These are phyloP conservation scores for Brachyistius frenatus DNA, from an alignment of 2,113 vertebrate species.

Conservation along the genomic window DNA sequence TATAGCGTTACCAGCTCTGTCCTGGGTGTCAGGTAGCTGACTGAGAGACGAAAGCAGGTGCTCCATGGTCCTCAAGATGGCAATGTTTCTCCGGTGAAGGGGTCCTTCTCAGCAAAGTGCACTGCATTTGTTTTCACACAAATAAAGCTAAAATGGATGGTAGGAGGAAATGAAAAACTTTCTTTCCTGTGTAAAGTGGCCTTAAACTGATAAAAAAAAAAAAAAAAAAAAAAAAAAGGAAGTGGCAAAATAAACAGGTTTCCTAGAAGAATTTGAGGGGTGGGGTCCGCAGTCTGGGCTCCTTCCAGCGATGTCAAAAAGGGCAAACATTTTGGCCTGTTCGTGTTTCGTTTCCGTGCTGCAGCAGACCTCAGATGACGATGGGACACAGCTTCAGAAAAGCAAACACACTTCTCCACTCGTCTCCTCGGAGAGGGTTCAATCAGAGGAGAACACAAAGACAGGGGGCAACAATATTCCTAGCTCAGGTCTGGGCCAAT, in stretches of 20 bases:
- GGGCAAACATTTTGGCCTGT: slow-evolving; percentile 53
- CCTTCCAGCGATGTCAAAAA: slow-evolving; percentile 64
- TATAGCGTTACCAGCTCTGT: slow-evolving; percentile 32
- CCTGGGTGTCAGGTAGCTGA: slow-evolving; percentile 34
- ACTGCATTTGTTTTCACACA: slow-evolving; percentile 45
- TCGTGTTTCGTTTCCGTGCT: slow-evolving; percentile 53
- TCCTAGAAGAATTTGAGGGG: slow-evolving; percentile 48
- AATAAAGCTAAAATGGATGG: slow-evolving; percentile 54
- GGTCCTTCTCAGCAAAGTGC: slow-evolving; percentile 57
- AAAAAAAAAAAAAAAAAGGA: background rate
- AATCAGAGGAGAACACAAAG: slow-evolving; percentile 61
- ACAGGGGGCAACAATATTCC: slow-evolving; percentile 68
- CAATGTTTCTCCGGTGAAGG: slow-evolving; percentile 65
- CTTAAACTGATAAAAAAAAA: slow-evolving; percentile 19
- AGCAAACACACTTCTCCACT: slow-evolving; percentile 51
- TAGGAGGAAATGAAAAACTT: slow-evolving; percentile 28
- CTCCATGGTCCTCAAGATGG: slow-evolving; percentile 70
- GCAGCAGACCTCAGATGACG: slow-evolving; percentile 53
- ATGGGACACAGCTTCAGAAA: slow-evolving; percentile 42
- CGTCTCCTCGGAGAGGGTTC: slow-evolving; percentile 60
- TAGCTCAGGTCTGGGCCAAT: slow-evolving; percentile 71
- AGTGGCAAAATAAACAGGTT: slow-evolving; percentile 56
- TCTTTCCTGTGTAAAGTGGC: slow-evolving; percentile 54
- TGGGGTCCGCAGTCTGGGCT: slow-evolving; percentile 55
- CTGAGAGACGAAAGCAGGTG: slow-evolving; percentile 42